phyloP scores from a whole-genome alignment of 2,797 vertebrate species.

The Allobates femoralis region DNA sequence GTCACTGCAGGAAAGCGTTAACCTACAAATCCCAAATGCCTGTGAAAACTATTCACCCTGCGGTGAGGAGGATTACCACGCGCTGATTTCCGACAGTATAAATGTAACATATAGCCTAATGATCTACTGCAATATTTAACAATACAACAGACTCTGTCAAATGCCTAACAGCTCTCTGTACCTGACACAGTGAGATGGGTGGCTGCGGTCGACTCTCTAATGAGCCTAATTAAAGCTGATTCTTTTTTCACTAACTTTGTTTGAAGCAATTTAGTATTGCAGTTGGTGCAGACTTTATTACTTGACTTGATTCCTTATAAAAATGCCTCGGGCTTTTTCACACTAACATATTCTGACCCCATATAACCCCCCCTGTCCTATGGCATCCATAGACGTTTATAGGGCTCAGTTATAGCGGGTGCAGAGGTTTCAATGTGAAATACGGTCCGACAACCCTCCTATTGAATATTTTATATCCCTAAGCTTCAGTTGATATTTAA shows the following conservation, averaged over 20 bases:
- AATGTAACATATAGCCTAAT: slow-evolving; percentile 40
- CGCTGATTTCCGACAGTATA: slow-evolving; percentile 57
- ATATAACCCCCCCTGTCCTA: background rate
- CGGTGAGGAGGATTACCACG: slow-evolving; percentile 37
- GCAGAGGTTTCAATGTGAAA: too few relatives aligned
- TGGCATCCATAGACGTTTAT: background rate
- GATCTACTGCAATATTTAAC: background rate
- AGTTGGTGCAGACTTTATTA: background rate
- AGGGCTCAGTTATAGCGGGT: background rate
- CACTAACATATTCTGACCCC: too few relatives aligned
- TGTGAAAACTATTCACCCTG: slow-evolving; percentile 5
- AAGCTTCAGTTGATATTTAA: too few relatives aligned
- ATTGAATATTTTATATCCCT: background rate
- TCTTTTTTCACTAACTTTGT: background rate
- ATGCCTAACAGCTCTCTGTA: background rate
- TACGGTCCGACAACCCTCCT: background rate
- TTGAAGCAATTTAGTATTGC: background rate
- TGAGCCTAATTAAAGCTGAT: slow-evolving; percentile 23
- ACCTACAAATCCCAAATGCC: slow-evolving; percentile 2
- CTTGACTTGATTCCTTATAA: background rate
- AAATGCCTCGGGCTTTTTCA: background rate
- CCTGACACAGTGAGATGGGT: background rate
- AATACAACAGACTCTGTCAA: slow-evolving; percentile 10
- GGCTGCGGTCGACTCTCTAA: background rate
- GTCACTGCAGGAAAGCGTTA: slow-evolving; percentile 13